These are phyloP conservation scores for Brevimyrus niger DNA, from an alignment of 2,113 vertebrate species.

Conservation along the genomic window DNA sequence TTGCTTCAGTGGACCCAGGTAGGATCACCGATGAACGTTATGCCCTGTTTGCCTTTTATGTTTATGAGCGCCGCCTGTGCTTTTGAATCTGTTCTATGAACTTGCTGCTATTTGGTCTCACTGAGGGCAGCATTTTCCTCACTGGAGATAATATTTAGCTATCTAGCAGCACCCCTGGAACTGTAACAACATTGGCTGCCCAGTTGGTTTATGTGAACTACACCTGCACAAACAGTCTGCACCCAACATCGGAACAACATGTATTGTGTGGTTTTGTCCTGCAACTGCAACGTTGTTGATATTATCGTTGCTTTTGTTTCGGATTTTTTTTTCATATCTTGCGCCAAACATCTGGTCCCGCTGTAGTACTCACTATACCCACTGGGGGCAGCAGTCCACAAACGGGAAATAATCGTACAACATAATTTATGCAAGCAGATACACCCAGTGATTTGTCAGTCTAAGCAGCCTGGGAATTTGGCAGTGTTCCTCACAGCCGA, in stretches of 20 bases:
- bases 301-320: background rate
- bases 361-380: background rate
- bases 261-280: background rate
- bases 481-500: background rate
- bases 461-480: background rate
- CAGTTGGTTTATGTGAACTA: background rate
- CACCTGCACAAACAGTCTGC: slow-evolving; percentile 15
- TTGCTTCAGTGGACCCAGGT: background rate
- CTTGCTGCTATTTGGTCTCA: background rate
- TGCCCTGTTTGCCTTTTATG: background rate
- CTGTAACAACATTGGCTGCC: background rate
- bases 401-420: background rate
- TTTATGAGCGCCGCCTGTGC: background rate
- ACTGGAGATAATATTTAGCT: background rate
- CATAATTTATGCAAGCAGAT: background rate
- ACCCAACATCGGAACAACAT: background rate
- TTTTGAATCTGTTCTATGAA: background rate
- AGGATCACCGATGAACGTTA: background rate
- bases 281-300: background rate
- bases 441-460: background rate
- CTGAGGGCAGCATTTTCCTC: background rate
- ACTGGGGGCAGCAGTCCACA: background rate
- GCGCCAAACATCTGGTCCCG: background rate
- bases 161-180: background rate
- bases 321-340: slow-evolving; percentile 1